Conservation (phyloP, 2,113 vertebrate species). For the Sinocyclocheilus anophthalmus region DNA sequence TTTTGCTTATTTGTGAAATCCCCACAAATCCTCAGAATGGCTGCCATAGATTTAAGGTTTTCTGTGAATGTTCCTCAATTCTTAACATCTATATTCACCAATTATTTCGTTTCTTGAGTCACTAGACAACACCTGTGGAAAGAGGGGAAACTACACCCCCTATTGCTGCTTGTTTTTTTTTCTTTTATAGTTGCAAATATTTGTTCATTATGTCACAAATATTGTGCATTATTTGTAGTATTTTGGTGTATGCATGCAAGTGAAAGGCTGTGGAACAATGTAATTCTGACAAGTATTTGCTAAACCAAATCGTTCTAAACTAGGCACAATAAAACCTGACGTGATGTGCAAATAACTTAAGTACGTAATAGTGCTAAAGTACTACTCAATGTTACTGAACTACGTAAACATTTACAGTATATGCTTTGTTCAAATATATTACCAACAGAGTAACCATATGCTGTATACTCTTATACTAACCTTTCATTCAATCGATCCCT, state of each 20-base stretch:
- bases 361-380: background rate
- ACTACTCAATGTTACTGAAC: background rate
- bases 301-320: background rate
- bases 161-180: background rate
- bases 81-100: background rate
- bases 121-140: background rate
- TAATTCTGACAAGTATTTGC: background rate
- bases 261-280: no score
- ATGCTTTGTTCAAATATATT: background rate
- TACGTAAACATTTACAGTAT: background rate
- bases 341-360: background rate
- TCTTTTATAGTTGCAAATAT: background rate
- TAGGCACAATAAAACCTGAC: background rate
- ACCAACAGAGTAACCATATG: background rate
- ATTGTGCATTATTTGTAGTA: no score
- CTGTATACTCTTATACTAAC: no score
- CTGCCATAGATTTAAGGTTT: constrained; percentile 2
- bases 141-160: background rate
- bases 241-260: no score
- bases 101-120: background rate
- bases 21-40: constrained; percentile 10
- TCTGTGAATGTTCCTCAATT: background rate
- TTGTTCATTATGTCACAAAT: no score
- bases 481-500: background rate
- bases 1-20: constrained; percentile 14